Base-by-base conservation (phyloP, 2,113 vertebrate genomes). In the Larimichthys polyactis region DNA sequence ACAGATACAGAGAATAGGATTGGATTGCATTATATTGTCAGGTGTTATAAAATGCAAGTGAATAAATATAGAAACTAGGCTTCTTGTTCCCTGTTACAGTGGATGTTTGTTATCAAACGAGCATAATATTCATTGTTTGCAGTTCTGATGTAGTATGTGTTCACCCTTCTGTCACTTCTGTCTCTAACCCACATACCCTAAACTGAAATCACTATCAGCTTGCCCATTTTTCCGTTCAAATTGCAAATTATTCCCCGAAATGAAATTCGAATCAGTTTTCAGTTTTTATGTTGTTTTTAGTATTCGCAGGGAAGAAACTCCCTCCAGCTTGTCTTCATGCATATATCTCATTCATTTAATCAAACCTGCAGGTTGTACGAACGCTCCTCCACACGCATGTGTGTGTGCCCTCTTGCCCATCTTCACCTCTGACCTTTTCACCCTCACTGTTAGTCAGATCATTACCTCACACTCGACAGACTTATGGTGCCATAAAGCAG, bases 211-310 rank as follows among this genome's bases (percentile, higher is more conserved):
- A 79, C 19, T 52, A 51, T 11, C 9, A 62, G 24, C 46, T 68
- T 54, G 40, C 24, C 36, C 11, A 11, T 69, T 84, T 70, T 73
- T 1, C 0, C 54, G 80, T 86, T 72, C 76, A 71, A 76, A 76
- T 77, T 75, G 74, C 57, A 85, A 89, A 90, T 79, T 72, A 44
- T 60, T 66, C 44, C 44, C 51, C 68, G 49, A 75, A 89, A 85
- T 67, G 44, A 78, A 90, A 82, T 59, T 5, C 52, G 49, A 58
- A 84, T 78, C 69, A 78, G 22, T 40, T 66, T 52, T 60, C 68
- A 64, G 57, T 79, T 15, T 15, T 49, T 51, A n/a, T 57, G n/a
- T 69, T 72, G 68, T 73, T 69, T 74, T 67, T 77, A 29, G 27
- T 58, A 51, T 80, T 71, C 51, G 66, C n/a, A 60, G 36, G 3